phyloP scores from a whole-genome alignment of 1,140 invertebrate genomes.

The Carcinoscorpius rotundicauda region DNA sequence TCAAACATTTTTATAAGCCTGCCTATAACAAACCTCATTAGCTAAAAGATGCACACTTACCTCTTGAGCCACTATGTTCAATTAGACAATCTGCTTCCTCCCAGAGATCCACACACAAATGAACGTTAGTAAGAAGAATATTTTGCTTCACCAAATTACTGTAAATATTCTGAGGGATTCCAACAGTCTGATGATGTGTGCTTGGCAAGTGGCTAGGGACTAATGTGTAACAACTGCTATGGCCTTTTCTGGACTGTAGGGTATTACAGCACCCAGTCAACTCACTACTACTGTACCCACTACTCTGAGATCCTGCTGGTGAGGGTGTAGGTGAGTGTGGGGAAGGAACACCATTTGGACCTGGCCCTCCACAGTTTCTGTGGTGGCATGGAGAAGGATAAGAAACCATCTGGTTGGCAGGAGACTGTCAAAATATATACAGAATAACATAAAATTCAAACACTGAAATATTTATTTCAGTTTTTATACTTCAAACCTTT shows the following conservation, averaged over 20 bases:
- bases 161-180: constrained; percentile 40
- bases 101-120: constrained; percentile 61
- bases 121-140: constrained; percentile 47
- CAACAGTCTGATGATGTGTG: constrained; percentile 24
- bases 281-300: constrained; percentile 50
- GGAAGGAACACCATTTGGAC: constrained; percentile 40
- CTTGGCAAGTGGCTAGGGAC: too few relatives aligned
- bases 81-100: constrained; percentile 59
- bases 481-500: too few relatives aligned
- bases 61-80: constrained; percentile 49
- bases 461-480: too few relatives aligned
- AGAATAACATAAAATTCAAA: too few relatives aligned
- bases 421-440: too few relatives aligned
- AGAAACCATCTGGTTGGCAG: too few relatives aligned
- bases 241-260: constrained; percentile 15
- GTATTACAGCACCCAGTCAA: constrained; percentile 19
- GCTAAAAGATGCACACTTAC: constrained; percentile 34
- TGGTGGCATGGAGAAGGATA: constrained; percentile 1
- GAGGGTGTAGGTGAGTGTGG: constrained; percentile 68
- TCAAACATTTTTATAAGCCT: too few relatives aligned
- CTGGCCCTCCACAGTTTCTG: not conserved
- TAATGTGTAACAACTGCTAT: too few relatives aligned
- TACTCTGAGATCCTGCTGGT: constrained; percentile 64
- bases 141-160: constrained; percentile 52
- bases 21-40: too few relatives aligned